phyloP scores from a whole-genome alignment of 2,888 invertebrate species.

The Cheilosia soror region DNA sequence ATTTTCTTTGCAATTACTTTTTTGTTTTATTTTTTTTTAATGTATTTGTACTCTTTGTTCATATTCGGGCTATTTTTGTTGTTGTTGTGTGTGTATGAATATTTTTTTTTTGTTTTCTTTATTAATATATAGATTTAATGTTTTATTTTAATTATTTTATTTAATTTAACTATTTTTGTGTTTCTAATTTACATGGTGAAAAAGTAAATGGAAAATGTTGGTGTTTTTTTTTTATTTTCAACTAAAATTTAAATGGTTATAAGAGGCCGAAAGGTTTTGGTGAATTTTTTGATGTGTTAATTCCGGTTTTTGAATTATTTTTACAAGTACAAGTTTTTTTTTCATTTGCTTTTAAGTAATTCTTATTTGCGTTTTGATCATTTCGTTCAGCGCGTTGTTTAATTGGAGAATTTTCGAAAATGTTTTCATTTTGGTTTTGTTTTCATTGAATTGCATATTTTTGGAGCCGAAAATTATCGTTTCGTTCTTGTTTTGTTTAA shows the following conservation, averaged over 20 bases:
- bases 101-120: constrained; percentile 21
- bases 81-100: constrained; percentile 60
- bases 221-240: constrained; percentile 2
- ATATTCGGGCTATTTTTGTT: constrained; percentile 82
- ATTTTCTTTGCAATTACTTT: constrained; percentile 59
- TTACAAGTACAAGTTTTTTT: constrained; percentile 48
- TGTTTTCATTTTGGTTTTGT: constrained; percentile 34
- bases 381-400: constrained; percentile 62
- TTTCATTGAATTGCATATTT: constrained; percentile 73
- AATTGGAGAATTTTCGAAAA: constrained; percentile 66
- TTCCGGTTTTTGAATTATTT: constrained; percentile 25
- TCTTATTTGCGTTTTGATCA: constrained; percentile 37
- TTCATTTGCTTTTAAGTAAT: constrained; percentile 34
- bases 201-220: constrained; percentile 37
- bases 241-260: constrained; percentile 55
- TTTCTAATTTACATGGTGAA: constrained; percentile 68
- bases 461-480: constrained; percentile 73
- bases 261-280: constrained; percentile 72
- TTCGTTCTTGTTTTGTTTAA: constrained; percentile 32
- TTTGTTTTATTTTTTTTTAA: constrained; percentile 79
- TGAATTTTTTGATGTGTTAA: constrained; percentile 61
- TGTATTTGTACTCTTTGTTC: constrained; percentile 84
- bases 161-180: constrained; percentile 72
- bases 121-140: constrained; percentile 53
- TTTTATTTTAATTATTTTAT: constrained; percentile 60